These are phyloP conservation scores for Gallinago nigripennis DNA, from an alignment of 2,797 vertebrate genomes.

Conservation along the genomic window DNA sequence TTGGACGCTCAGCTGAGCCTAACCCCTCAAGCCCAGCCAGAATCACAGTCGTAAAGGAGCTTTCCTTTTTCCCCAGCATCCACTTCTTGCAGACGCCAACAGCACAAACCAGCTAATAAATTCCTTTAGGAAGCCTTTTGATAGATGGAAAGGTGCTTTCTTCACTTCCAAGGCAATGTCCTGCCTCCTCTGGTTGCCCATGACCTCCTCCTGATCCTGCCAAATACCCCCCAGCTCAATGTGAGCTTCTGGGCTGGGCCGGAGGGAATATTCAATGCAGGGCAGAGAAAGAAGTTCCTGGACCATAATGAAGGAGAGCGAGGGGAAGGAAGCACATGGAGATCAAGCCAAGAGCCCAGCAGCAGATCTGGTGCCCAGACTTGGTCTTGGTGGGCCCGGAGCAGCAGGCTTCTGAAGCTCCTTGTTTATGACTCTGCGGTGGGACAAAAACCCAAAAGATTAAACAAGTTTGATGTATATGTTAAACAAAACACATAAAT, in stretches of 20 bases:
- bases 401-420: background rate
- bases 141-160: background rate
- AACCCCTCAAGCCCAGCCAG: background rate
- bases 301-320: rapidly evolving
- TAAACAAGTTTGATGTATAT: background rate
- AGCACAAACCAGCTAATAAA: background rate
- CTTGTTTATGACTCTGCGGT: background rate
- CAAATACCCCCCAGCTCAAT: rapidly evolving
- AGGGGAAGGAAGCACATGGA: rapidly evolving
- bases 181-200: background rate
- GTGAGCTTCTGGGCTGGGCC: background rate
- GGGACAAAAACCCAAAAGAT: background rate
- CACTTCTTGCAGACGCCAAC: background rate
- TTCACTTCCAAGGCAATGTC: background rate
- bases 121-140: background rate
- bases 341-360: background rate
- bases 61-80: background rate
- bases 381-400: background rate
- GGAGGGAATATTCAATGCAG: background rate
- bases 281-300: background rate
- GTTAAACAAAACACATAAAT: background rate
- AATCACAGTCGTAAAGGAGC: background rate
- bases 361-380: background rate
- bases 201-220: background rate
- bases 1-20: background rate